phyloP scores from a whole-genome alignment of 1,140 invertebrate species.

The Spodoptera frugiperda region DNA sequence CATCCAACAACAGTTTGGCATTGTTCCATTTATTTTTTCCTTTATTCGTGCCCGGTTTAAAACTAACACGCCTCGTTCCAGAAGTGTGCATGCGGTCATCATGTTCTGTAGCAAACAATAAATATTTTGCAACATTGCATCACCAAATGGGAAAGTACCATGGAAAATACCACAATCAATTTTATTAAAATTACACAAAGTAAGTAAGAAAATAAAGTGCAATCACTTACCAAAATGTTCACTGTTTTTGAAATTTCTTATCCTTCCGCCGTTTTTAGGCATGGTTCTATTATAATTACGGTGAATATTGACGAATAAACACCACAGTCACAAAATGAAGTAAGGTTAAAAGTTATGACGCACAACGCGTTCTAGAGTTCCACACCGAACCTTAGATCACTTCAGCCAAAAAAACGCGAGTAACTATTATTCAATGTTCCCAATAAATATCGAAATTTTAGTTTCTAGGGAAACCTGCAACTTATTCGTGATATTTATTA shows the following conservation, averaged over 20 bases:
- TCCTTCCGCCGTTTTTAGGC: slow-evolving; percentile 80
- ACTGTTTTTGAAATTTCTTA: slow-evolving; percentile 71
- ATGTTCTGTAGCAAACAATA: slow-evolving; percentile 73
- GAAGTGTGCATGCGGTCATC: slow-evolving; percentile 75
- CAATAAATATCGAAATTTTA: no score
- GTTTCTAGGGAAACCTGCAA: no score
- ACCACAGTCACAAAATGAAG: slow-evolving; percentile 9
- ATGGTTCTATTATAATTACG: slow-evolving; percentile 56
- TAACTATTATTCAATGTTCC: no score
- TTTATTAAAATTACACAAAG: no score
- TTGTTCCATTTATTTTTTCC: slow-evolving; percentile 81
- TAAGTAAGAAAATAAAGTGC: slow-evolving; percentile 1
- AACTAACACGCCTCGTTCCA: slow-evolving; percentile 84
- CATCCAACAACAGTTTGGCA: slow-evolving; percentile 83
- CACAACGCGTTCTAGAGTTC: slow-evolving; percentile 18
- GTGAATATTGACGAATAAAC: neutral
- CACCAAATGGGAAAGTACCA: slow-evolving; percentile 25
- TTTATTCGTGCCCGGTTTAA: slow-evolving; percentile 84
- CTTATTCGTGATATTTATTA: no score
- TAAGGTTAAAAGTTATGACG: slow-evolving; percentile 34
- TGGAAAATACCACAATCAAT: no score
- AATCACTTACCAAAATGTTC: slow-evolving; percentile 76
- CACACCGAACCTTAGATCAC: neutral
- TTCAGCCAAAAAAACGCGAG: no score
- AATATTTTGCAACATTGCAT: neutral